Base-by-base conservation (phyloP, 2,888 invertebrate species). In the Holacanthella duospinosa region DNA sequence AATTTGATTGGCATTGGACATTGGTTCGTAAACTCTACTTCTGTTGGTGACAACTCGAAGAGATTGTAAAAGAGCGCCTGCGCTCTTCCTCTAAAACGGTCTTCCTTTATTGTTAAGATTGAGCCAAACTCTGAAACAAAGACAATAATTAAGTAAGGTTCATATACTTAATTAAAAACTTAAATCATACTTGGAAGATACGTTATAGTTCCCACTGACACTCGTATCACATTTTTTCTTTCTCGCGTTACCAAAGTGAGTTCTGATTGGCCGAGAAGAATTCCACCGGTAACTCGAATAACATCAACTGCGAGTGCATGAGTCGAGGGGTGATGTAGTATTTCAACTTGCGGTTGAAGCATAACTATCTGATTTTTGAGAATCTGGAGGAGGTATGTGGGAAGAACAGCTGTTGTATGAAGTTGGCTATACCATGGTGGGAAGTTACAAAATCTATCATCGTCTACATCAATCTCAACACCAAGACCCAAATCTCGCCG, bases 381-480 rank as follows among this genome's bases (percentile, higher is more conserved):
- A 21, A 89, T 80, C 74, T 89, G 86, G 28, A 89, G 82, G 71
- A 87, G 84, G 64, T 82, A 80, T 9, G 85, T 79, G 0, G 89
- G 85, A 68, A 87, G 82, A 53, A 78, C 74, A 28, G 84, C 86
- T 2, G 77, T 77, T 53, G 83, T 80, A 64, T 86, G 84, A 65
- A 83, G 82, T 43, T 83, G 77, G 1, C 83, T 75, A 74, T 89
- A 85, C 86, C 88, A 88, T 3, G 78, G 75, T 0, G 87, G 85
- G 64, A 81, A 59, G 0, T 26, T 19, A n/a, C n/a, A n/a, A n/a
- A 24, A 36, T n/a, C n/a, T n/a, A n/a, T n/a, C n/a, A n/a, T n/a
- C n/a, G 36, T 6, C 16, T 6, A 16, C 26, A n/a, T 1, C 4
- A 16, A 43, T 21, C 16, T 3, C 44, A 4, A 44, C n/a, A 19